Conservation (phyloP, 37 sponge, comb jelly and placozoan species). For the Ianthella basta region DNA sequence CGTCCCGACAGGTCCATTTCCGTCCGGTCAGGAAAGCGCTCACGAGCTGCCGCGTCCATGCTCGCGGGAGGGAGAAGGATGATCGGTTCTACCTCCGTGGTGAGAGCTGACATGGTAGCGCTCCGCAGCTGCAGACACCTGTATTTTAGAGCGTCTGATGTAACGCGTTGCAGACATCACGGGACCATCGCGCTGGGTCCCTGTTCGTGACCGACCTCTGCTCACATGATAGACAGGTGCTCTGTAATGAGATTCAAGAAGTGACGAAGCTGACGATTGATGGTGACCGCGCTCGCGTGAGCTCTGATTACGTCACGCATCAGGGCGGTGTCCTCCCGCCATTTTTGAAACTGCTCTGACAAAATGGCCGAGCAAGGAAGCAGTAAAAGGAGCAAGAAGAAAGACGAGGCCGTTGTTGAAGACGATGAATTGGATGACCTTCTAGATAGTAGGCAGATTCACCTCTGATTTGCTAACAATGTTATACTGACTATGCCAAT, state of each 20-base stretch:
- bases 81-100: constrained; percentile 14
- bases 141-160: too few relatives aligned
- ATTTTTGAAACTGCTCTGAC: background rate
- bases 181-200: too few relatives aligned
- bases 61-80: background rate
- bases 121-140: too few relatives aligned
- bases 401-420: constrained; percentile 3
- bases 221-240: too few relatives aligned
- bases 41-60: background rate
- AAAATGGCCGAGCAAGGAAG: constrained; percentile 17
- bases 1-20: background rate
- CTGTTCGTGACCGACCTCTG: too few relatives aligned
- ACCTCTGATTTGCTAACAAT: background rate
- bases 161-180: too few relatives aligned
- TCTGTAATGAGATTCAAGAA: too few relatives aligned
- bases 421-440: constrained; percentile 77
- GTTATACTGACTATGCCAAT: background rate
- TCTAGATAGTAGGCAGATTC: constrained; percentile 46
- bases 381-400: background rate
- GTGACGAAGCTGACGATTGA: too few relatives aligned
- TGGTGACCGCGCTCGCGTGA: too few relatives aligned
- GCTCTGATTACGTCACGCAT: background rate
- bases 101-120: too few relatives aligned
- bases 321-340: background rate
- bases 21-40: too few relatives aligned